Evolutionary conservation across 2,797 vertebrate genomes (phyloP), one percentile per base, ranked within the genome.

Genomic region (Poeciliopsis paucimaculata): DNA sequence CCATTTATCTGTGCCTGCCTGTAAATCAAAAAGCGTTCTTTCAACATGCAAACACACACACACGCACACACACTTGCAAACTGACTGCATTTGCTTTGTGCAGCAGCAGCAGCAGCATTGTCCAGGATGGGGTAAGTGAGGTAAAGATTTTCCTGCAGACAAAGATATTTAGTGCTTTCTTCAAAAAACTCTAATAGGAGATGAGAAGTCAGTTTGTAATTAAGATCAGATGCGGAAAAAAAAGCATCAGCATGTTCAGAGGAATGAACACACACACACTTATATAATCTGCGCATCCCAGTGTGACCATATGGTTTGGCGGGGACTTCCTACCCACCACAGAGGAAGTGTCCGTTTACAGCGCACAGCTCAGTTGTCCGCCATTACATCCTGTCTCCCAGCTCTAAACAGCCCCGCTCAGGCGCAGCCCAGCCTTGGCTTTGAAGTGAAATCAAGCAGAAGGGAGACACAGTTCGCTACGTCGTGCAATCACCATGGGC

Each of bases 291-390:
- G 81, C 88, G 84, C 81, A 74, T 89, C 92, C 83, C 89, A 87
- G 82, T 90, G 88, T 88, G 91, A 91, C 90, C 93, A 90, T 94
- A 92, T 91, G 92, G 87, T 93, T 83, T 91, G 84, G 89, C 75
- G 82, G 90, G 90, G 91, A 90, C 90, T 92, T 93, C 86, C 92
- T 90, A 86, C 81, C 87, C 85, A 83, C 91, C 77, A 36, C 87
- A 91, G 87, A 92, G 93, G 92, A 94, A 94, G 92, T 93, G 90
- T 94, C 91, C 83, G 60, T 92, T 93, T 93, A 93, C 92, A 94
- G 86, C 76, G 83, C 70, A 82, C 90, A 91, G 89, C 89, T 92
- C 85, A 86, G 89, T 82, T 89, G 92, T 91, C 86, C 77, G 75
- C 89, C 91, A 92, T 90, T 86, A 92, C 88, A 90, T 92, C 89